phyloP scores from a whole-genome alignment of 2,797 vertebrate species.

The Scleropages formosus region DNA sequence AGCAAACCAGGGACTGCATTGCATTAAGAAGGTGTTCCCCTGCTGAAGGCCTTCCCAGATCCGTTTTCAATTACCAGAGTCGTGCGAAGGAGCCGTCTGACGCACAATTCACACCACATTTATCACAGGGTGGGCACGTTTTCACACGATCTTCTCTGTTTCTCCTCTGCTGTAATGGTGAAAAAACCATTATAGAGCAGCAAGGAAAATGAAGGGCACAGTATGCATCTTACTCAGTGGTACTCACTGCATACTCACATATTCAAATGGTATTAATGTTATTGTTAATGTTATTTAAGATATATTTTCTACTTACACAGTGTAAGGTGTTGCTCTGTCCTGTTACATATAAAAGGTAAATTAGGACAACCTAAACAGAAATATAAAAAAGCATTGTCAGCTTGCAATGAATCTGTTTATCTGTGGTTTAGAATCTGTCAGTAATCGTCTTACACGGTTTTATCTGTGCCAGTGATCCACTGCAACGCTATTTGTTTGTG shows the following conservation, averaged over 20 bases:
- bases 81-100: conserved; percentile 57
- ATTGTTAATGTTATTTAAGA: too few species aligned
- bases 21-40: conserved; percentile 15
- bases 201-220: neutral
- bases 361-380: neutral
- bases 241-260: too few species aligned
- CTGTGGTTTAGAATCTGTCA: conserved; percentile 26
- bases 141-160: conserved; percentile 50
- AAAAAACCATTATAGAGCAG: neutral
- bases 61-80: conserved; percentile 49
- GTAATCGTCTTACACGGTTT: conserved; percentile 24
- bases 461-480: conserved; percentile 21
- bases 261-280: too few species aligned
- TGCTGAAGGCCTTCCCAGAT: conserved; percentile 34
- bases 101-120: conserved; percentile 59
- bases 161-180: conserved; percentile 40
- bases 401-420: conserved; percentile 24
- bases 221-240: neutral
- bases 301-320: too few species aligned
- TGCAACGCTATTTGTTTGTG: conserved; percentile 21
- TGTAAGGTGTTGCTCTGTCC: too few species aligned
- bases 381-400: conserved; percentile 12
- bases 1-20: neutral
- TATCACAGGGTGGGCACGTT: conserved; percentile 55
- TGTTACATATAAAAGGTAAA: neutral